These are phyloP conservation scores for Melanostigma gelatinosum DNA, from an alignment of 2,113 vertebrate genomes.

Conservation along the genomic window DNA sequence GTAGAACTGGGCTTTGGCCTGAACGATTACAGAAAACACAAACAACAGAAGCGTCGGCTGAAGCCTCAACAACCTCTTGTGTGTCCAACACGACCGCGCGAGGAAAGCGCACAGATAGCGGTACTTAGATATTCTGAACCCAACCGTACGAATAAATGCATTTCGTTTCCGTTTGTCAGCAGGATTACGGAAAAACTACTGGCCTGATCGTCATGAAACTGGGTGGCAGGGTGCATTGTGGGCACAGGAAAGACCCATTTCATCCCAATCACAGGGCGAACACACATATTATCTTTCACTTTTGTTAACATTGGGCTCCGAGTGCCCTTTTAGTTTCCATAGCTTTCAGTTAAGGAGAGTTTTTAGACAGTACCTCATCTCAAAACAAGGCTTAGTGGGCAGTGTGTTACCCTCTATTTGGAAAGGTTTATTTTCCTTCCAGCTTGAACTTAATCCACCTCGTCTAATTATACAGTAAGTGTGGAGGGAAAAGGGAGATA, in stretches of 20 bases:
- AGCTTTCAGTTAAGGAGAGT: not conserved
- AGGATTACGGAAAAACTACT: not conserved
- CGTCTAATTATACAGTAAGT: conserved; percentile 49
- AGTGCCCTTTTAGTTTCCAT: not conserved
- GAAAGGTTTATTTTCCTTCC: conserved; percentile 50
- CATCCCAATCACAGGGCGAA: not conserved
- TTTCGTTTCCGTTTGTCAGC: not conserved
- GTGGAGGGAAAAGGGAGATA: conserved; percentile 26
- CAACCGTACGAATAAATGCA: not conserved
- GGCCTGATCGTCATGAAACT: not conserved
- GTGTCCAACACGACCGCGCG: not conserved
- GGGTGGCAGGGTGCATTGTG: not conserved
- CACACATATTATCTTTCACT: not conserved
- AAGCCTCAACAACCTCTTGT: not conserved
- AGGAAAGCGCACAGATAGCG: not conserved
- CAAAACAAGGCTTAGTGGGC: conserved; percentile 18
- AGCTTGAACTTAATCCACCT: conserved; percentile 22
- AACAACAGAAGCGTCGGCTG: not conserved
- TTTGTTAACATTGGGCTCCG: not conserved
- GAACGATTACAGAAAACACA: not conserved
- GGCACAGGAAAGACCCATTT: not conserved
- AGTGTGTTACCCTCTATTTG: conserved; percentile 14
- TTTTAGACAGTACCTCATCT: conserved; percentile 15
- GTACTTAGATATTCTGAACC: not conserved
- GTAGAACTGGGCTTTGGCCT: conserved; percentile 97